Base-by-base conservation (phyloP, 2,888 invertebrate genomes). In the Andrena bucephala region DNA sequence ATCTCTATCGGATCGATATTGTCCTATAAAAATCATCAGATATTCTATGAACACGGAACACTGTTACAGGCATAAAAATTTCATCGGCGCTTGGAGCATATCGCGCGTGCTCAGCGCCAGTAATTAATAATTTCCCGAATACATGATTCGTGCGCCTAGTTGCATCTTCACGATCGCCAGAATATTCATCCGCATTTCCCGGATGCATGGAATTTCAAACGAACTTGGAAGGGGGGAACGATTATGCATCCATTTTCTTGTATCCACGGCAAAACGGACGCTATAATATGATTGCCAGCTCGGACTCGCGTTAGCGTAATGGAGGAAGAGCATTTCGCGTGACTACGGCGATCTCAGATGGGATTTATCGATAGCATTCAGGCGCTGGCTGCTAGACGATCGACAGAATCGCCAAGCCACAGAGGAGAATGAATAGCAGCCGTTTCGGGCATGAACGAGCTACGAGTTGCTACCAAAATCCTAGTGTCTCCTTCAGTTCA, bases 341-440 rank as follows among this genome's bases (percentile, higher is more conserved):
- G 91, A 91, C 91, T 84, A 57, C 75, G 77, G 77, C 91, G 81
- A 91, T 91, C 87, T 70, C 60, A 85, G 89, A 90, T 90, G 85
- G 85, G 87, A 89, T 91, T 86, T 83, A 75, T 83, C 80, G 77
- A 87, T 85, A 83, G 59, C 83, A 73, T 87, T 83, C 75, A 81
- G 87, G 54, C 63, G 54, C 66, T 60, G 60, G 57, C 16, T 77
- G 70, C 69, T 75, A 20, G 60, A 7, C 29, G 33, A 79, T 59
- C 78, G 50, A 48, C 62, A 16, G 27, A 42, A 6, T 5, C 10
- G 24, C 42, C 42, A 24, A 27, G 24, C 57, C 27, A 57, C 4
- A 20, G 52, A 52, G 20, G 20, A 8, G 52, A 52, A 20, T 20
- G 20, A 20, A 20, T 20, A 20, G 52, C 8, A 20, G 20, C 20